Evolutionary conservation across 2,888 invertebrate species (phyloP).

Genomic region (Polydrusus tereticollis): DNA sequence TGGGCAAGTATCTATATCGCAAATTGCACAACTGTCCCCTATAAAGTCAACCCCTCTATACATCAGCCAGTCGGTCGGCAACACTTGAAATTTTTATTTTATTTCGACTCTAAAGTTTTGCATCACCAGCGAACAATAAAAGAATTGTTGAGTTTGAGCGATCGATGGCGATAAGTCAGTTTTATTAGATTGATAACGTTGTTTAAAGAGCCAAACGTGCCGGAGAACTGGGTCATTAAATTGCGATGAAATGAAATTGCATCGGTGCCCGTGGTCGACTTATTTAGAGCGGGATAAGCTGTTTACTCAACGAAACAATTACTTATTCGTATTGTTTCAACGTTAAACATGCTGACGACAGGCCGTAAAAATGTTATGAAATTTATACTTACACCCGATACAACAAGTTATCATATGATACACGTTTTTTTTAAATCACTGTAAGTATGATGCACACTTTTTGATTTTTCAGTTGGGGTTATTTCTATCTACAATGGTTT

Average conservation of each 20-base stretch:
- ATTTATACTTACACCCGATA: too few species aligned
- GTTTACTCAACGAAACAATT: too few species aligned
- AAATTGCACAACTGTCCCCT: too few species aligned
- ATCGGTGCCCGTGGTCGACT: constrained; percentile 4
- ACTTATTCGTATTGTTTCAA: too few species aligned
- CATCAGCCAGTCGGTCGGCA: neutral
- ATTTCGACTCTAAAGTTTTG: constrained; percentile 11
- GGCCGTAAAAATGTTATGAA: too few species aligned
- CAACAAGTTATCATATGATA: too few species aligned
- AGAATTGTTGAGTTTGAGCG: constrained; percentile 27
- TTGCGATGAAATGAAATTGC: constrained; percentile 21
- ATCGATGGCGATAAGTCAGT: constrained; percentile 35
- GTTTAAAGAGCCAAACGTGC: constrained; percentile 38
- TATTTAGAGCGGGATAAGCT: neutral
- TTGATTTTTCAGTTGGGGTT: too few species aligned
- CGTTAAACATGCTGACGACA: too few species aligned
- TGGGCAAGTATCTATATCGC: too few species aligned
- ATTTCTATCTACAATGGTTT: too few species aligned
- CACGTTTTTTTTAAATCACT: too few species aligned
- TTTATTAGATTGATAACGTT: constrained; percentile 45
- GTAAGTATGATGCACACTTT: too few species aligned
- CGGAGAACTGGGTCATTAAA: constrained; percentile 41
- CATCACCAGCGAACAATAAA: constrained; percentile 18
- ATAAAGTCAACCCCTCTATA: neutral
- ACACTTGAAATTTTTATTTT: constrained; percentile 12